Evolutionary conservation across 2,797 vertebrate genomes (phyloP).

Genomic region (Parauchenoglanis ngamensis): DNA sequence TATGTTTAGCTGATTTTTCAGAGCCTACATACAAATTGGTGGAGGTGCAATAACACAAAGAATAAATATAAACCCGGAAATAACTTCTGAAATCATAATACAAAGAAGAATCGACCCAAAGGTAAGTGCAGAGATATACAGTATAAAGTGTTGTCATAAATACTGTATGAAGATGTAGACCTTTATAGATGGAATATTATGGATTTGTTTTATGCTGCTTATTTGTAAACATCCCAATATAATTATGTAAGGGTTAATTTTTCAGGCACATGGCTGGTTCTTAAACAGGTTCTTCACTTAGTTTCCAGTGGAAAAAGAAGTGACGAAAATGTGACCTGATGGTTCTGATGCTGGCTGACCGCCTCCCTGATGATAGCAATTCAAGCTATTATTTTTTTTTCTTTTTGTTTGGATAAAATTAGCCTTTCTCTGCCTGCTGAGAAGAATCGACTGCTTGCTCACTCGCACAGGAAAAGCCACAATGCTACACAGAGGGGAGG

Average conservation of each 20-base stretch:
- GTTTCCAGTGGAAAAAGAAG: background rate
- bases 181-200: background rate
- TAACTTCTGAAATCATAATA: background rate
- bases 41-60: background rate
- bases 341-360: background rate
- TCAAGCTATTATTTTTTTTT: background rate
- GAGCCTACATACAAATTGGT: background rate
- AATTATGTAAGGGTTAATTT: background rate
- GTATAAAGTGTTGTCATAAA: background rate
- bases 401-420: background rate
- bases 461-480: background rate
- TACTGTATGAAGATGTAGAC: background rate
- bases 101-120: background rate
- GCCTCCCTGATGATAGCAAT: background rate
- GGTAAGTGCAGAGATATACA: background rate
- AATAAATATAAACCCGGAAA: background rate
- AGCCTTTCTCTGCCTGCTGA: conserved; percentile 8
- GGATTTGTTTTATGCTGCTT: background rate
- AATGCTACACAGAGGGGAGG: conserved; percentile 17
- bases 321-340: background rate
- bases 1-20: background rate
- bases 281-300: background rate
- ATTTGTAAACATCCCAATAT: background rate
- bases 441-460: conserved; percentile 2
- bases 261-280: background rate